Conservation (phyloP, 2,888 invertebrate species). For the Diaprepes abbreviatus region DNA sequence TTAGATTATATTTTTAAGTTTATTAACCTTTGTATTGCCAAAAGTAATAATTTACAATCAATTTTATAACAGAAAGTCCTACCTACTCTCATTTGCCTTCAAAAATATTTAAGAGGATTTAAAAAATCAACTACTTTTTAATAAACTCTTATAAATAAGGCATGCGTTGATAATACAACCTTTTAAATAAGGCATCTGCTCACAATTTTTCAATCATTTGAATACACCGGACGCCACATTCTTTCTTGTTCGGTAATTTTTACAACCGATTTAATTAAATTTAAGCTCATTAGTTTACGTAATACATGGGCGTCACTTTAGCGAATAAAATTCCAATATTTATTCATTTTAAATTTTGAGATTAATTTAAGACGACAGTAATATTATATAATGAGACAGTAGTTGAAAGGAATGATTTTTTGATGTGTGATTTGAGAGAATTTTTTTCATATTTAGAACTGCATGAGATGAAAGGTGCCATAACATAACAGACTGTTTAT, state of each 20-base stretch:
- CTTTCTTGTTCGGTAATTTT: neutral
- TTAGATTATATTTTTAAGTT: no score
- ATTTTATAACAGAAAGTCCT: neutral
- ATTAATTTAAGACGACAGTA: slow-evolving; percentile 1
- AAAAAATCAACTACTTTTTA: neutral
- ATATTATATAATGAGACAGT: slow-evolving; percentile 2
- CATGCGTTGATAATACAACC: neutral
- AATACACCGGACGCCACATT: neutral
- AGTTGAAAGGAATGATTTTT: neutral
- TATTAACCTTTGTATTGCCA: slow-evolving; percentile 4
- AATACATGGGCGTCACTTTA: slow-evolving; percentile 2
- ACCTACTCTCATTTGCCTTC: neutral
- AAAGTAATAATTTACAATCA: neutral
- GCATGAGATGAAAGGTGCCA: neutral
- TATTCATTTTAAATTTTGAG: neutral
- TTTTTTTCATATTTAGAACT: neutral
- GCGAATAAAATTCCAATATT: neutral
- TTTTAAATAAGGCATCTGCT: no score
- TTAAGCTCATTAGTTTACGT: slow-evolving; percentile 1
- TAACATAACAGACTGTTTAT: neutral
- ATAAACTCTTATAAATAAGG: neutral
- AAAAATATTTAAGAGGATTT: neutral
- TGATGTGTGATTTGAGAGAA: neutral
- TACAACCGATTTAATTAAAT: neutral
- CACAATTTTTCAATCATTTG: neutral